phyloP scores from a whole-genome alignment of 2,888 invertebrate species.

The Lepas anatifera region DNA sequence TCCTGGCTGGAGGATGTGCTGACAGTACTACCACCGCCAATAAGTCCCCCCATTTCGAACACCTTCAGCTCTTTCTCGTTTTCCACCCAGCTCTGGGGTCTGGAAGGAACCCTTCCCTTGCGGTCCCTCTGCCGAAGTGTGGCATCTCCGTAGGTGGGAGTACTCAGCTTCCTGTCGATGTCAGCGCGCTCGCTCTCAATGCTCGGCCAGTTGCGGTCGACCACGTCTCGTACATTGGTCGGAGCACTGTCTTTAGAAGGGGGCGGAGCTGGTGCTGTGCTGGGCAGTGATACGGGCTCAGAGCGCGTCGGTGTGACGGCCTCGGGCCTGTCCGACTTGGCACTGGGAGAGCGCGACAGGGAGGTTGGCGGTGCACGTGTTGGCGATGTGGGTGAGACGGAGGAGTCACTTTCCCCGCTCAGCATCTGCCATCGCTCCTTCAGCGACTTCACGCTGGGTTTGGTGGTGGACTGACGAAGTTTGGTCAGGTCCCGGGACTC shows the following conservation, averaged over 20 bases:
- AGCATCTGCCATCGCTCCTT: neutral
- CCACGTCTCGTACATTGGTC: neutral
- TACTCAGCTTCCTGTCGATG: neutral
- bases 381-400: too few relatives aligned
- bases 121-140: neutral
- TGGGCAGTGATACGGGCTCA: neutral
- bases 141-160: neutral
- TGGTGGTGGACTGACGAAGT: neutral
- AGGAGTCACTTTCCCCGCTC: neutral
- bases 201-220: conserved; percentile 4
- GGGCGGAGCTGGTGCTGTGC: neutral
- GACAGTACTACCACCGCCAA: neutral
- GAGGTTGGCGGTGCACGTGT: neutral
- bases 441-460: neutral
- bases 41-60: neutral
- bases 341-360: neutral
- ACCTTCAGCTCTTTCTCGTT: neutral
- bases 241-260: neutral
- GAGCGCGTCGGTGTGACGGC: neutral
- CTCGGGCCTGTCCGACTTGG: neutral
- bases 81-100: neutral
- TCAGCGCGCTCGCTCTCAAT: neutral
- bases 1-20: neutral
- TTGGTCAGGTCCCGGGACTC: neutral
- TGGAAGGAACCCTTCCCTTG: neutral